Percentiles rank a stretch among this genome's conserved stretches.
Evolutionary conservation across 2,888 invertebrate species (phyloP).

Genomic region (Drosophila lacicola): DNA sequence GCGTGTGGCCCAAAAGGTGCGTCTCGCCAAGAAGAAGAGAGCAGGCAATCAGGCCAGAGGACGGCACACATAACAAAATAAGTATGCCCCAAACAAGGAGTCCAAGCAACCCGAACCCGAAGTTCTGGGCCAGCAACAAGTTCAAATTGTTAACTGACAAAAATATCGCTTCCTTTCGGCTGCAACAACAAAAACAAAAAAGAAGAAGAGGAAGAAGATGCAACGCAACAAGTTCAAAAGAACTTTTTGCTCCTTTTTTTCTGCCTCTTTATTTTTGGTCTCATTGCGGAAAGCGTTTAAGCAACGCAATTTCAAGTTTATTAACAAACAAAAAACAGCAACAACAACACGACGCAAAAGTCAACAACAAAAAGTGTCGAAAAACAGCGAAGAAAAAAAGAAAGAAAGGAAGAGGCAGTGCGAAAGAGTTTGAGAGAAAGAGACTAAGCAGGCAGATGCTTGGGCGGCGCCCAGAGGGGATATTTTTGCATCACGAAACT

Average conservation of each 20-base stretch:
- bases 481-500: no score
- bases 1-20: constrained; percentile 31
- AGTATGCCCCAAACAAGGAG: constrained; percentile 8
- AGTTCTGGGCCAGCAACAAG: constrained; percentile 2
- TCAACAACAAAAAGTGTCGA: constrained; percentile 20
- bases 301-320: constrained; percentile 44
- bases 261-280: constrained; percentile 24
- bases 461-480: neutral
- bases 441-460: neutral
- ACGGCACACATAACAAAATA: constrained; percentile 23
- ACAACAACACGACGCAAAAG: constrained; percentile 24
- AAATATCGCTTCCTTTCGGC: constrained; percentile 52
- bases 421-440: neutral
- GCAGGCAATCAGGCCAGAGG: constrained; percentile 21
- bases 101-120: neutral
- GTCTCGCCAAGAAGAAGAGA: neutral
- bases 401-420: neutral
- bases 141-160: constrained; percentile 34
- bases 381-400: constrained; percentile 20
- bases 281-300: constrained; percentile 58
- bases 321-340: constrained; percentile 36
- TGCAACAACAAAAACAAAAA: constrained; percentile 34
- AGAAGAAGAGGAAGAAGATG: constrained; percentile 2
- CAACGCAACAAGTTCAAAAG: constrained; percentile 46
- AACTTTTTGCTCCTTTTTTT: constrained; percentile 29